Evolutionary conservation across 2,113 vertebrate genomes (phyloP).

Genomic region (Rissa tridactyla): DNA sequence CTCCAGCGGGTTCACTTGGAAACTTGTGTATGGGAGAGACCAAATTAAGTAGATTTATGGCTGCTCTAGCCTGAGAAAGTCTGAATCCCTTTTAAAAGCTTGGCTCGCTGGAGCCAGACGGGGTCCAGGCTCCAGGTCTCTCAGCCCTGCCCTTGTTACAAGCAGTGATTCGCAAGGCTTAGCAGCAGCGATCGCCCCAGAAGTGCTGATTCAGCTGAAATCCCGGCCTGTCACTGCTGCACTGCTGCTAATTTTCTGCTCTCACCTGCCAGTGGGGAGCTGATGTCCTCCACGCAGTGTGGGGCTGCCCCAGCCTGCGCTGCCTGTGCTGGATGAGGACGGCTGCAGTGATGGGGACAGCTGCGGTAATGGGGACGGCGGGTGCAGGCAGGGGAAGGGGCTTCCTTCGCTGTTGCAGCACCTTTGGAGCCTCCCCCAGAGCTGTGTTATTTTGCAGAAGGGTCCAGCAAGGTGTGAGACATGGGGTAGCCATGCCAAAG

Average conservation of each 20-base stretch:
- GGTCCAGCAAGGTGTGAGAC: neutral
- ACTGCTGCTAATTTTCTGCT: neutral
- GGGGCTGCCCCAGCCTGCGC: neutral
- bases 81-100: conserved; percentile 55
- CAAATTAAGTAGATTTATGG: conserved; percentile 69
- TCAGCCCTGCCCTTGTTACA: conserved; percentile 10
- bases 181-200: neutral
- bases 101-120: conserved; percentile 31
- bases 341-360: neutral
- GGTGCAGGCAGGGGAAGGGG: neutral
- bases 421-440: neutral
- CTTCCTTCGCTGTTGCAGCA: neutral
- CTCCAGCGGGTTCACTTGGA: conserved; percentile 38
- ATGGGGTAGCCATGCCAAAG: accelerated
- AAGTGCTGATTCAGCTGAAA: conserved; percentile 42
- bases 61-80: conserved; percentile 68
- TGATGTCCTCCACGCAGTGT: neutral
- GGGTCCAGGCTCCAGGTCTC: conserved; percentile 51
- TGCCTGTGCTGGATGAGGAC: neutral
- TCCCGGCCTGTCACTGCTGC: neutral
- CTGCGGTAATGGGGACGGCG: accelerated
- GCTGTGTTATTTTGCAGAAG: neutral
- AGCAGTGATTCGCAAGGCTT: conserved; percentile 13
- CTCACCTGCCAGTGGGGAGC: neutral
- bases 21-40: conserved; percentile 54